Percentiles rank a stretch among this genome's conserved stretches.
phyloP scores from a whole-genome alignment of 2,888 invertebrate species.

The Tetragonisca angustula region DNA sequence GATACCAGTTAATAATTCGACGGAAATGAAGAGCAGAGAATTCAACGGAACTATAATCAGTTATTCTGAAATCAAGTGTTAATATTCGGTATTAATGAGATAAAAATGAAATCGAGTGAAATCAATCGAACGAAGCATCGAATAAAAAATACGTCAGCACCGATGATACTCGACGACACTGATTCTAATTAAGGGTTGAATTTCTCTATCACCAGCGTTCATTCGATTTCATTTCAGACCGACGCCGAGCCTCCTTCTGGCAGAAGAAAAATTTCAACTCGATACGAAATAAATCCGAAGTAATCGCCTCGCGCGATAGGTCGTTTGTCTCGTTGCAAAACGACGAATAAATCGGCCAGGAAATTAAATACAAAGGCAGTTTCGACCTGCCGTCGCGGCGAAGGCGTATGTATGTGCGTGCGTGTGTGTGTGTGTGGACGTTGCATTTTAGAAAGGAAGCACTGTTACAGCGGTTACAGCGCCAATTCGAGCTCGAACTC shows the following conservation, averaged over 20 bases:
- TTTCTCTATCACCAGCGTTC: neutral
- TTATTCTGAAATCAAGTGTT: too few species aligned
- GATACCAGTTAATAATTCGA: too few species aligned
- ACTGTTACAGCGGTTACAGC: conserved; percentile 60
- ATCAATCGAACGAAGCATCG: too few species aligned
- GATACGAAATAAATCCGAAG: too few species aligned
- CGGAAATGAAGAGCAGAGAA: neutral
- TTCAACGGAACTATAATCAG: neutral
- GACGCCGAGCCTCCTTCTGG: neutral
- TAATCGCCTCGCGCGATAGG: too few species aligned
- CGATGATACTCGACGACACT: too few species aligned
- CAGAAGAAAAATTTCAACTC: neutral
- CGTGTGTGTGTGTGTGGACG: neutral
- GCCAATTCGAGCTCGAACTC: conserved; percentile 63
- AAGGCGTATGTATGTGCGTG: accelerated
- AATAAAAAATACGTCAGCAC: too few species aligned
- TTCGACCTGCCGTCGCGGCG: neutral
- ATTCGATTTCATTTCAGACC: neutral
- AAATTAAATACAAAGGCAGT: conserved; percentile 54
- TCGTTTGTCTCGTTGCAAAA: neutral
- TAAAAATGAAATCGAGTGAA: too few species aligned
- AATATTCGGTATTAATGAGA: too few species aligned
- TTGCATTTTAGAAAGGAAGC: conserved; percentile 55
- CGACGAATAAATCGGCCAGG: conserved; percentile 27
- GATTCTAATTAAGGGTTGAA: neutral